phyloP scores from a whole-genome alignment of 2,888 invertebrate genomes.

The Elegia similella region DNA sequence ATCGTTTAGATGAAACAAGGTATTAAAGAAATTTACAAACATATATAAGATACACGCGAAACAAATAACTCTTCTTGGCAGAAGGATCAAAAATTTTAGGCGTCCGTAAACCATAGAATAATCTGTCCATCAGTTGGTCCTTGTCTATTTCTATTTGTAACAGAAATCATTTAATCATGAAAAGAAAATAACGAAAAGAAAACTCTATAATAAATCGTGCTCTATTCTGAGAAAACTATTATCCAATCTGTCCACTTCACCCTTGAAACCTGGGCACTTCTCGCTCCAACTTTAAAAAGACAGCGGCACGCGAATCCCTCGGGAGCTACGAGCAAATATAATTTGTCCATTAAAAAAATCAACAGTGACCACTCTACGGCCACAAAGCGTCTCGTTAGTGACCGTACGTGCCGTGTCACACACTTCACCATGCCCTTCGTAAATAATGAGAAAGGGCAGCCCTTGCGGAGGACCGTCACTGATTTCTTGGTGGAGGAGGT shows the following conservation, averaged over 20 bases:
- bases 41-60: too few species aligned
- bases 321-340: slow-evolving; percentile 68
- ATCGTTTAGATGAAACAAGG: too few species aligned
- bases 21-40: too few species aligned
- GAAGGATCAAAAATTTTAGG: too few species aligned
- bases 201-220: too few species aligned
- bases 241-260: neutral
- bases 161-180: too few species aligned
- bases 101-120: too few species aligned
- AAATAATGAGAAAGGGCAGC: slow-evolving; percentile 77
- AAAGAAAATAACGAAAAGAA: too few species aligned
- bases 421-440: slow-evolving; percentile 79
- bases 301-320: slow-evolving; percentile 49
- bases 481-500: slow-evolving; percentile 42
- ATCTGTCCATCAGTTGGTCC: too few species aligned
- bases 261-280: slow-evolving; percentile 43
- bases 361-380: slow-evolving; percentile 76
- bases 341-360: slow-evolving; percentile 80
- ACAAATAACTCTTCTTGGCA: too few species aligned
- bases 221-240: neutral
- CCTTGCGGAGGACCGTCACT: slow-evolving; percentile 41
- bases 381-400: slow-evolving; percentile 82
- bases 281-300: slow-evolving; percentile 67
- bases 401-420: slow-evolving; percentile 79
- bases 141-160: too few species aligned